Evolutionary conservation across 2,888 invertebrate species (phyloP), one percentile per base, ranked within the genome.

Genomic region (Itoplectis maculator): DNA sequence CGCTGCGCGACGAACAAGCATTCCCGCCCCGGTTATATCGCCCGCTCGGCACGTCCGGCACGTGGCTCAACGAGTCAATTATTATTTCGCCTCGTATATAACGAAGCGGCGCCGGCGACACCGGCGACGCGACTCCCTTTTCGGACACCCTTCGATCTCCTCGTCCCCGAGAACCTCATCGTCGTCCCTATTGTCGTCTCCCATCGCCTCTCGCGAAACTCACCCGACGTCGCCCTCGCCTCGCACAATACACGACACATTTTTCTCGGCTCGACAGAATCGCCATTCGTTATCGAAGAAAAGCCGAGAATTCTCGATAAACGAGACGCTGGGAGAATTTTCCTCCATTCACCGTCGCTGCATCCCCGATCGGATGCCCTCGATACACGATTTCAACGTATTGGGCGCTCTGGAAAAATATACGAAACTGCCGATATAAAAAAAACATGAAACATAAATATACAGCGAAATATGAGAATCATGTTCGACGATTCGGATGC

Each of bases 11-110:
- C 54, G 40, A 40, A 70, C 69, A n/a, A n/a, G 54, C 54, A 66
- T 54, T 54, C 23, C 5, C 2, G 29, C 29, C 45, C 40, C 54
- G 20, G 20, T 23, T 29, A 40, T 23, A 35, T 1, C 2, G 5
- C 29, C 51, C 18, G 61, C 29, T 68, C 42, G 61, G 56, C 79
- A 79, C 73, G 79, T 73, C 15, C 69, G 51, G 40, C 77, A 42
- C 69, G 79, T 68, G 54, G n/a, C 45, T 56, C 37, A 70, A 70
- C 51, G 79, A 73, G 61, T 59, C 79, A 68, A 74, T 74, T 68
- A 79, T 79, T 79, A 79, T 79, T 74, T 74, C 56, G n/a, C 61
- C 9, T 35, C 29, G 29, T 29, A 59, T 29, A 59, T 73, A 74
- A 75, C 47, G 54, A 74, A 74, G 51, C 73, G 37, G n/a, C n/a